Base-by-base conservation (phyloP, 2,797 vertebrate species). In the Epinephelus awoara region DNA sequence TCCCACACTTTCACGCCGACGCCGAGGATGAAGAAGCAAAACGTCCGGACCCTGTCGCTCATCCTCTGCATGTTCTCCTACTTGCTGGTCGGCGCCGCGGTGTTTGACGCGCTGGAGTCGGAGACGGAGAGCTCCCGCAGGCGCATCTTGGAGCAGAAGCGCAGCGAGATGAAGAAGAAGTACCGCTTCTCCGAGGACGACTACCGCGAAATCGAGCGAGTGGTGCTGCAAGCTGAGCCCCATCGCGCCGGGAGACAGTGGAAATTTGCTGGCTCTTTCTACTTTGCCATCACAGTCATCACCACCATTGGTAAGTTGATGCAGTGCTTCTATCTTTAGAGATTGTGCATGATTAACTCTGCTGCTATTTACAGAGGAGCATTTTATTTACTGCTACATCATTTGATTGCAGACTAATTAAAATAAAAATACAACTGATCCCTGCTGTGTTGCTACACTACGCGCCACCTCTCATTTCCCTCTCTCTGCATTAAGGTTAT, bases 251-350 rank as follows among this genome's bases (percentile, higher is more conserved):
- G 97, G 3, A 93, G 95, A 65, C 97, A 97, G 95, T 98, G 97
- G 97, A 96, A 97, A 95, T 98, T 98, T 85, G 97, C 97, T 5
- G 97, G 97, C 54, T 98, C 97, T 78, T 98, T 99, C 88, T 98
- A 97, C 93, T 98, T 99, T 94, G 97, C 97, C 87, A 97, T 99
- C 92, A 98, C 97, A 7, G 97, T 98, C 90, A 97, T 98, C 94
- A 98, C 97, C 69, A 98, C 97, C 82, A 98, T 98, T 86, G 97
- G 97, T 97, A 95, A 97, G 97, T 93, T 65, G 4, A 58, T 63
- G 54, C 12, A 25, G 27, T 19, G 52, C 57, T 42, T 61, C 29
- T 42, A 14, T 67, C 18, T 55, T 23, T 21, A 38, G 10, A 27
- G 40, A 47, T 29, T 17, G 44, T 14, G 18, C 9, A 12, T 25